These are phyloP conservation scores for Manis crassicaudata DNA, from an alignment of 2,797 vertebrate genomes.

Conservation along the genomic window DNA sequence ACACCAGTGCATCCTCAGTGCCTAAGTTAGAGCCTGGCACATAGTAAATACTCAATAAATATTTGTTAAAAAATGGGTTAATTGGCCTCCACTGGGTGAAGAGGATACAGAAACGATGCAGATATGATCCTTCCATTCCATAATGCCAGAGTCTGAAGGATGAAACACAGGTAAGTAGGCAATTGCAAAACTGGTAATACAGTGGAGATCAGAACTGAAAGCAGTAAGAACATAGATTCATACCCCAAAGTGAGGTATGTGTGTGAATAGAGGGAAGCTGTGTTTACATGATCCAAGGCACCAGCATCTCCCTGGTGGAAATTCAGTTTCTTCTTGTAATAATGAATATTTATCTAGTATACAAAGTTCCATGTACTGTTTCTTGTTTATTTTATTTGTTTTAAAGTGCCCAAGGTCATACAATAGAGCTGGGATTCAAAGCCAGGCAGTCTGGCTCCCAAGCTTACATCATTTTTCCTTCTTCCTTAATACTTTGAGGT, in stretches of 20 bases:
- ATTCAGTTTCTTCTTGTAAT: neutral
- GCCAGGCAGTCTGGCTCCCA: neutral
- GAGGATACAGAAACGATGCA: neutral
- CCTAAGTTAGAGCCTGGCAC: neutral
- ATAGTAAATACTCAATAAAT: slow-evolving; percentile 4
- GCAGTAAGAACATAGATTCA: neutral
- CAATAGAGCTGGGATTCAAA: neutral
- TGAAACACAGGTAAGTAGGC: neutral
- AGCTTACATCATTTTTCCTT: neutral
- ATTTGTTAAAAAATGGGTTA: neutral
- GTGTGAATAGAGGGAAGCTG: neutral
- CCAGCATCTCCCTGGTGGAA: neutral
- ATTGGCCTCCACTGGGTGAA: neutral
- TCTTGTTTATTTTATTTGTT: neutral
- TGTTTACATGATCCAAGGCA: neutral
- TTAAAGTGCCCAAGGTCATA: neutral
- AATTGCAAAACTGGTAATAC: neutral
- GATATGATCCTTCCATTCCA: neutral
- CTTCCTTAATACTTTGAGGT: neutral
- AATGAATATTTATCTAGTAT: neutral
- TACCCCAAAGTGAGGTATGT: neutral
- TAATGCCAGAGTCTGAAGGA: neutral
- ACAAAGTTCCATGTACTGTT: neutral
- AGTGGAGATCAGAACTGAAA: neutral
- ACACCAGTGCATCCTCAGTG: neutral